A percentile compares a stretch with the other conserved stretches of the same genome.
phyloP scores from a whole-genome alignment of 2,888 invertebrate genomes.

The Lamproptera curius region DNA sequence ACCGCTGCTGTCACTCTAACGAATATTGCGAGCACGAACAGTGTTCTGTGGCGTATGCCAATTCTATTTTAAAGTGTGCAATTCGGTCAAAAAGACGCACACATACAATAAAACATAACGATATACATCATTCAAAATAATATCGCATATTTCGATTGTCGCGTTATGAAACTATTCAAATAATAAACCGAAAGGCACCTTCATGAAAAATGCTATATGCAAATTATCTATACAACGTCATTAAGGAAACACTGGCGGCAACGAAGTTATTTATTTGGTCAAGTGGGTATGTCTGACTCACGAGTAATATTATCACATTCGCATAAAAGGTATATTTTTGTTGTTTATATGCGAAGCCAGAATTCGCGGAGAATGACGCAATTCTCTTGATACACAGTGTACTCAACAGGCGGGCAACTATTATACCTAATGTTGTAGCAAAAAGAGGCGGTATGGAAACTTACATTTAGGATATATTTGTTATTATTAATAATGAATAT shows the following conservation, averaged over 20 bases:
- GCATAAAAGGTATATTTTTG: conserved; percentile 59
- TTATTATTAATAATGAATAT: no score
- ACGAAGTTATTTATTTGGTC: conserved; percentile 69
- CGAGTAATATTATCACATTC: conserved; percentile 68
- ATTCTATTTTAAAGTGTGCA: conserved; percentile 32
- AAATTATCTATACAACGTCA: conserved; percentile 37
- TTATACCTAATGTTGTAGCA: no score
- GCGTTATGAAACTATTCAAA: not conserved
- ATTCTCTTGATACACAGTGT: conserved; percentile 53
- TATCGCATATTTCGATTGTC: not conserved
- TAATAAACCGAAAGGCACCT: conserved; percentile 1
- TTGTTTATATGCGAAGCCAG: conserved; percentile 59
- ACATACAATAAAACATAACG: not conserved
- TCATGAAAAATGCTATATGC: conserved; percentile 21
- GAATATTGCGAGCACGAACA: conserved; percentile 34
- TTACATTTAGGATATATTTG: no score
- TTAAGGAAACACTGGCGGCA: conserved; percentile 53
- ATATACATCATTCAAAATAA: not conserved
- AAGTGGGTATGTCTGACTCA: conserved; percentile 67
- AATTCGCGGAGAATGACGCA: conserved; percentile 64
- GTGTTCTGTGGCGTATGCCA: conserved; percentile 42
- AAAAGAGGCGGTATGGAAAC: no score
- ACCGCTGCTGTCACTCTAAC: conserved; percentile 35
- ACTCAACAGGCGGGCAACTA: conserved; percentile 14
- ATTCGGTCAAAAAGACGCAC: conserved; percentile 23